These are phyloP conservation scores for Bicyclus anynana DNA, from an alignment of 1,140 invertebrate species.

Conservation along the genomic window DNA sequence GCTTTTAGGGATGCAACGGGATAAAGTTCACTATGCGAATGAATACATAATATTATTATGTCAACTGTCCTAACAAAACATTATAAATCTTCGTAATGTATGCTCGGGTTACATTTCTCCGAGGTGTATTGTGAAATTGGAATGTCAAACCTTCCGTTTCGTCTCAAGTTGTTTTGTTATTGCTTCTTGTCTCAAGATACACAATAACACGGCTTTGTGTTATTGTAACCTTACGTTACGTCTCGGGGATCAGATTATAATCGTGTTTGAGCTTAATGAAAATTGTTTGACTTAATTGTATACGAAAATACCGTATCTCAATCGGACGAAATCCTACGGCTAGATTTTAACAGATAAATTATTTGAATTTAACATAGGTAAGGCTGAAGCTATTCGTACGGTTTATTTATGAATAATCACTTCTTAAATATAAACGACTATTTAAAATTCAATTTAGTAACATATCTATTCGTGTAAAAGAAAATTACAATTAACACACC, in stretches of 20 bases:
- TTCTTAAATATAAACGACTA: no score
- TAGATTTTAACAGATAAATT: no score
- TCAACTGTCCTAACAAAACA: slow-evolving; percentile 1
- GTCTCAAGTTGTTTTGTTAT: slow-evolving; percentile 17
- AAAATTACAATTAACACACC: no score
- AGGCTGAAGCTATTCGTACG: no score
- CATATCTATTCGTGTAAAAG: no score
- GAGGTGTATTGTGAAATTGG: slow-evolving; percentile 11
- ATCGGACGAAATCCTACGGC: no score
- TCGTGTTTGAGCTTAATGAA: neutral
- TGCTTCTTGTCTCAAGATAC: neutral
- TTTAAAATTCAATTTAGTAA: no score
- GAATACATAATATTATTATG: neutral
- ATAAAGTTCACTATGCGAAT: neutral
- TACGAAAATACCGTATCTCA: no score
- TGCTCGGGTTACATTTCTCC: slow-evolving; percentile 6
- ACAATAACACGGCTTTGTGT: neutral
- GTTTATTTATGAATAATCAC: no score
- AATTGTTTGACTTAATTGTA: no score
- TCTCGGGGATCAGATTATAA: neutral
- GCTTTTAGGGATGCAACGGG: neutral
- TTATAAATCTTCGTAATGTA: slow-evolving; percentile 8
- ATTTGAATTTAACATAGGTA: no score
- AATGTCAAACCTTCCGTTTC: slow-evolving; percentile 19
- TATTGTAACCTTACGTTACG: neutral